Evolutionary conservation across 2,797 vertebrate species (phyloP).

Genomic region (Taeniopygia guttata): DNA sequence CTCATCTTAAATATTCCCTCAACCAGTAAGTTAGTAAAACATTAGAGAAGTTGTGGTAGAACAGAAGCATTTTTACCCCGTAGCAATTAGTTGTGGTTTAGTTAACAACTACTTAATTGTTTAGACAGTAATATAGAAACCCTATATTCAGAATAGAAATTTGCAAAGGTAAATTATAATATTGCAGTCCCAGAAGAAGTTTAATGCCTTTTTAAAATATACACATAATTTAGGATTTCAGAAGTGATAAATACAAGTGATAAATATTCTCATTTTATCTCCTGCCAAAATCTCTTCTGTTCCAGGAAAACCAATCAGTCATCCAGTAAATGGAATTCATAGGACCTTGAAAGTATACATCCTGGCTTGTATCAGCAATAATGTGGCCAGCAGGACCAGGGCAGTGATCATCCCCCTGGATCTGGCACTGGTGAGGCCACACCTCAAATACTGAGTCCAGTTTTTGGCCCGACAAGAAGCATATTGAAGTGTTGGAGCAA

Average conservation of each 20-base stretch:
- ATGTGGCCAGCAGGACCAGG: not conserved
- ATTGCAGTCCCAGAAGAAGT: not conserved
- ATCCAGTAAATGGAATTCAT: not conserved
- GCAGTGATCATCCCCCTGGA: fast-evolving
- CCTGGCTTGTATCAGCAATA: not conserved
- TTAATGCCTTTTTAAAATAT: not conserved
- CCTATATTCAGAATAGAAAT: not conserved
- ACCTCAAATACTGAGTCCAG: fast-evolving
- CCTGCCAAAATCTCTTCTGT: not conserved
- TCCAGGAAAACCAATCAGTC: not conserved
- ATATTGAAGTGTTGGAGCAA: not conserved
- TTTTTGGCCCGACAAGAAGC: fast-evolving
- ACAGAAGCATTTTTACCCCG: not conserved
- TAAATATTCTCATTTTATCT: not conserved
- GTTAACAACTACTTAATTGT: not conserved
- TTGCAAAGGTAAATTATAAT: not conserved
- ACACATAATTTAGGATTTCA: not conserved
- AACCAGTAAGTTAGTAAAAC: not conserved
- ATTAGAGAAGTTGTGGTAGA: not conserved
- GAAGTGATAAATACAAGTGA: not conserved
- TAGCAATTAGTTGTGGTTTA: not conserved
- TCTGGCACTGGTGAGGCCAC: fast-evolving
- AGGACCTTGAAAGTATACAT: not conserved
- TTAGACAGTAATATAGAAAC: not conserved
- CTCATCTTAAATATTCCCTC: not conserved